Conservation (phyloP, 2,797 vertebrate species). For the Epinephelus awoara region DNA sequence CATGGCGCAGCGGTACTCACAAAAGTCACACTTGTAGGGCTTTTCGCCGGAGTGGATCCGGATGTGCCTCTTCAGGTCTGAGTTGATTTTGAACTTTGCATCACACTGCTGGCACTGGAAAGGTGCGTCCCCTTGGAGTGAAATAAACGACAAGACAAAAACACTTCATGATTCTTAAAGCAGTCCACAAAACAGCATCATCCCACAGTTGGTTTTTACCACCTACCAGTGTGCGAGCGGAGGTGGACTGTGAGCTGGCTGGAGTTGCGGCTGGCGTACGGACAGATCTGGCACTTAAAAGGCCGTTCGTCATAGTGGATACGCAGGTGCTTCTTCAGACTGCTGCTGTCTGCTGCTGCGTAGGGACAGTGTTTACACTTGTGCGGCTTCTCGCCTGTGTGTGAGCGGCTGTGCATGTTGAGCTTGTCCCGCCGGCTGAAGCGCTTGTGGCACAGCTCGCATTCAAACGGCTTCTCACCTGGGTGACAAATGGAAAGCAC, state of each 20-base stretch:
- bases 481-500: background rate
- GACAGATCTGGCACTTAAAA: conserved; percentile 99
- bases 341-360: conserved; percentile 97
- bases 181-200: background rate
- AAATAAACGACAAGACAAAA: background rate
- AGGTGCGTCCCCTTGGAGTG: conserved; percentile 91
- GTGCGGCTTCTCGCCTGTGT: conserved; percentile 97
- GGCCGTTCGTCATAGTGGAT: conserved; percentile 97
- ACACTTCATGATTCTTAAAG: background rate
- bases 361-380: conserved; percentile 96
- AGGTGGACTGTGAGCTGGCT: conserved; percentile 99
- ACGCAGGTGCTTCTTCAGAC: conserved; percentile 96
- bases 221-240: conserved; percentile 95
- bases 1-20: conserved; percentile 97
- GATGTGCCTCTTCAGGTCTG: conserved; percentile 96
- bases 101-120: conserved; percentile 97
- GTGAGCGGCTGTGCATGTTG: conserved; percentile 95
- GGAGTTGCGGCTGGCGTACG: conserved; percentile 97
- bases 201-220: background rate
- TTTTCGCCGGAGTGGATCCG: conserved; percentile 98
- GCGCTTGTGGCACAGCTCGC: conserved; percentile 94
- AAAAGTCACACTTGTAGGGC: conserved; percentile 96
- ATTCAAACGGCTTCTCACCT: conserved; percentile 98
- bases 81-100: conserved; percentile 99
- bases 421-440: conserved; percentile 98